Percentiles rank a stretch among this genome's conserved stretches.
Conservation (phyloP, 2,113 vertebrate genomes). For the Danionella cerebrum region DNA sequence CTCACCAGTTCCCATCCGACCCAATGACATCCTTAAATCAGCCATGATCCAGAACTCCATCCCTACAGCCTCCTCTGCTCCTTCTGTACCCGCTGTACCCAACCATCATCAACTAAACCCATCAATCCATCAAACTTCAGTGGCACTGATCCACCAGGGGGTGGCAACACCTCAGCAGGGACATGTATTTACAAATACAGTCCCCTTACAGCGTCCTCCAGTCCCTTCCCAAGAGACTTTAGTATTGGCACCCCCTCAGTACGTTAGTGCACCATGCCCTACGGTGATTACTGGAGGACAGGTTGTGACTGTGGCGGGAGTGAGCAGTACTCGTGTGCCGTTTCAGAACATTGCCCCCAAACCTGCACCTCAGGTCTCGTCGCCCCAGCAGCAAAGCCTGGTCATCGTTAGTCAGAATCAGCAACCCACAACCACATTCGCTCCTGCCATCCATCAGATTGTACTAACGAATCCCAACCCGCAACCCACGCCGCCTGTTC, state of each 20-base stretch:
- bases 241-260: constrained; percentile 75
- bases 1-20: constrained; percentile 64
- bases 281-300: constrained; percentile 77
- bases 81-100: constrained; percentile 65
- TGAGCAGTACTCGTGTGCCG: constrained; percentile 78
- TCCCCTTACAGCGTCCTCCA: constrained; percentile 75
- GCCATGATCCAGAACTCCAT: constrained; percentile 77
- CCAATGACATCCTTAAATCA: constrained; percentile 75
- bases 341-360: constrained; percentile 95
- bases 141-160: constrained; percentile 90
- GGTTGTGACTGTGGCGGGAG: constrained; percentile 74
- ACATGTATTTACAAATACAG: constrained; percentile 84
- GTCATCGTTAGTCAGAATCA: constrained; percentile 87
- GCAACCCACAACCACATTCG: constrained; percentile 81
- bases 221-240: constrained; percentile 73
- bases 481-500: constrained; percentile 68
- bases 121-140: constrained; percentile 78
- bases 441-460: constrained; percentile 96
- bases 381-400: constrained; percentile 77
- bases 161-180: constrained; percentile 83
- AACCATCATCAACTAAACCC: constrained; percentile 75
- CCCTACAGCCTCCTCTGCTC: constrained; percentile 62
- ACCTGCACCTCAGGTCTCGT: constrained; percentile 71
- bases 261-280: constrained; percentile 71
- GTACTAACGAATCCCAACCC: constrained; percentile 84